phyloP scores from a whole-genome alignment of 2,888 invertebrate species.

The Yponomeuta evonymella region DNA sequence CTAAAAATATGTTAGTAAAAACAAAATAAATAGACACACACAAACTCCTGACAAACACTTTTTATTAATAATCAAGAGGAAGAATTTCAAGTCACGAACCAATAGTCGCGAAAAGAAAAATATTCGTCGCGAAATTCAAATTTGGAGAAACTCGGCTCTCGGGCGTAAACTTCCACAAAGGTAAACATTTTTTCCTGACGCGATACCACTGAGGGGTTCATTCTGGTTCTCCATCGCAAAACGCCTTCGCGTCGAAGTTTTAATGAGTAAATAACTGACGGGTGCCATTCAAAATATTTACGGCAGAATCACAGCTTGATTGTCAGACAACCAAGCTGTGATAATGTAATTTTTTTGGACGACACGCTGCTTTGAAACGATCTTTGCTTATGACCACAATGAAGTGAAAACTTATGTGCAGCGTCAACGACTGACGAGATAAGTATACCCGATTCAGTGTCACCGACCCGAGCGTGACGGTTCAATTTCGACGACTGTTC shows the following conservation, averaged over 20 bases:
- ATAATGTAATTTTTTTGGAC: no score
- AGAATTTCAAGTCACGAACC: not conserved
- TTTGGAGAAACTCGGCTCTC: not conserved
- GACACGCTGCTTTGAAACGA: no score
- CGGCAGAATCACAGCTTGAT: not conserved
- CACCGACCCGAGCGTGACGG: no score
- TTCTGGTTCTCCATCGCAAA: conserved; percentile 42
- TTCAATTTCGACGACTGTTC: no score
- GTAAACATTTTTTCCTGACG: conserved; percentile 27
- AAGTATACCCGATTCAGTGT: no score
- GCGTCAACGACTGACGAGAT: no score
- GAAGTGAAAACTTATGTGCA: no score
- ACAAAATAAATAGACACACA: conserved; percentile 5
- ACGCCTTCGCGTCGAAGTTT: conserved; percentile 60
- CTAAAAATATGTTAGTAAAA: not conserved
- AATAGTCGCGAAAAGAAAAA: not conserved
- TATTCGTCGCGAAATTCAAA: not conserved
- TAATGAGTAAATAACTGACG: conserved; percentile 64
- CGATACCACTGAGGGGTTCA: conserved; percentile 51
- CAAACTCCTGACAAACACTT: conserved; percentile 15
- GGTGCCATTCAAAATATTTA: not conserved
- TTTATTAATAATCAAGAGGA: conserved; percentile 1
- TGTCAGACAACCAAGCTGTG: no score
- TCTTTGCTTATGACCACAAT: no score
- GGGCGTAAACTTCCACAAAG: not conserved